Evolutionary conservation across 2,888 invertebrate species (phyloP).

Genomic region (Drosophila kokeensis): DNA sequence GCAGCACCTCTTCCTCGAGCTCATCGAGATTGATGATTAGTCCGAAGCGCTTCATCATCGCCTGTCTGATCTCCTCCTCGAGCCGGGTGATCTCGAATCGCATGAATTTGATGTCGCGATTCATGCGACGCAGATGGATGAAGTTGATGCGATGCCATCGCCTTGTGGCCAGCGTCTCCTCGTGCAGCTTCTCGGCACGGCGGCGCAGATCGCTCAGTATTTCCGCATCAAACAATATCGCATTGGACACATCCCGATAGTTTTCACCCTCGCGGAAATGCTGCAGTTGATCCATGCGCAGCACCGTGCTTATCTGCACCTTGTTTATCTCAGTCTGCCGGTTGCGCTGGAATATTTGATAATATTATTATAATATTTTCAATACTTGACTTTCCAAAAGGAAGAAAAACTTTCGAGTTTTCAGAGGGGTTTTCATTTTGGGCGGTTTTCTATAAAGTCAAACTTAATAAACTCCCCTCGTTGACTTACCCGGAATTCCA

Average conservation of each 20-base stretch:
- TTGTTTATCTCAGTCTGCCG: constrained; percentile 91
- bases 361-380: neutral
- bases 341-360: constrained; percentile 84
- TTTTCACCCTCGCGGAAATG: constrained; percentile 86
- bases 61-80: constrained; percentile 86
- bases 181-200: constrained; percentile 88
- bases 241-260: constrained; percentile 84
- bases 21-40: constrained; percentile 86
- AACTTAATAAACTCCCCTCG: neutral
- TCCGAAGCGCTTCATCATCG: constrained; percentile 87
- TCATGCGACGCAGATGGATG: constrained; percentile 89
- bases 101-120: constrained; percentile 89
- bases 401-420: neutral
- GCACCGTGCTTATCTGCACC: constrained; percentile 89
- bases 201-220: constrained; percentile 87
- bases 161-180: constrained; percentile 88
- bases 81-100: constrained; percentile 86
- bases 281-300: constrained; percentile 90
- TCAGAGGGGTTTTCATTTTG: neutral
- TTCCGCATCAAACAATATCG: constrained; percentile 88
- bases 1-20: constrained; percentile 87
- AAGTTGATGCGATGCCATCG: constrained; percentile 89
- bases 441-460: neutral
- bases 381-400: neutral
- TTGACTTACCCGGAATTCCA: constrained; percentile 88